Conservation (phyloP, 2,888 invertebrate species). For the Cataglyphis rosenhaueri region DNA sequence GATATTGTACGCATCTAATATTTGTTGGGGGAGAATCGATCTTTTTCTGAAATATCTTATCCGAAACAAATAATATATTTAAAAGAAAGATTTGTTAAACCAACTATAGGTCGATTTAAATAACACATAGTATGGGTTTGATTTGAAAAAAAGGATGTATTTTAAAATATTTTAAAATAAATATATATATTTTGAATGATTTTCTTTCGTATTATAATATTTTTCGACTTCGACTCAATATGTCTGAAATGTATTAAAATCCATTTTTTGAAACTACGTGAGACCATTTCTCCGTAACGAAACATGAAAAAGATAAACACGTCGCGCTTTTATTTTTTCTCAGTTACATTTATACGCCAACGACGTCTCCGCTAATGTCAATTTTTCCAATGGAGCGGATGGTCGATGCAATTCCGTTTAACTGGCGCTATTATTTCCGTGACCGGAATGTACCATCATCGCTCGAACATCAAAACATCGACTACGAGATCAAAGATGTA, state of each 20-base stretch:
- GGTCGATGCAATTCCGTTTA: slow-evolving; percentile 41
- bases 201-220: not conserved
- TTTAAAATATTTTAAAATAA: not conserved
- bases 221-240: not conserved
- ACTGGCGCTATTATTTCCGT: slow-evolving; percentile 43
- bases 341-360: slow-evolving; percentile 19
- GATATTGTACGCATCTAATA: slow-evolving; percentile 47
- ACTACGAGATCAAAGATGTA: not conserved
- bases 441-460: slow-evolving; percentile 32
- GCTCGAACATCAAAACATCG: not conserved
- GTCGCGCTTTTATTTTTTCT: slow-evolving; percentile 27
- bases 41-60: slow-evolving; percentile 21
- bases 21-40: slow-evolving; percentile 7
- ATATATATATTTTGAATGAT: not conserved
- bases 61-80: slow-evolving; percentile 7
- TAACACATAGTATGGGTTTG: too few species aligned
- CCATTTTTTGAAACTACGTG: not conserved
- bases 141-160: not conserved
- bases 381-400: slow-evolving; percentile 33
- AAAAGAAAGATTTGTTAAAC: not conserved
- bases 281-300: slow-evolving; percentile 21
- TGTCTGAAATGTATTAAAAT: not conserved
- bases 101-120: not conserved
- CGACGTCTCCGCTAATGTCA: slow-evolving; percentile 28
- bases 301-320: slow-evolving; percentile 9